Evolutionary conservation across 2,888 invertebrate genomes (phyloP).

Genomic region (Caenorhabditis becei): DNA sequence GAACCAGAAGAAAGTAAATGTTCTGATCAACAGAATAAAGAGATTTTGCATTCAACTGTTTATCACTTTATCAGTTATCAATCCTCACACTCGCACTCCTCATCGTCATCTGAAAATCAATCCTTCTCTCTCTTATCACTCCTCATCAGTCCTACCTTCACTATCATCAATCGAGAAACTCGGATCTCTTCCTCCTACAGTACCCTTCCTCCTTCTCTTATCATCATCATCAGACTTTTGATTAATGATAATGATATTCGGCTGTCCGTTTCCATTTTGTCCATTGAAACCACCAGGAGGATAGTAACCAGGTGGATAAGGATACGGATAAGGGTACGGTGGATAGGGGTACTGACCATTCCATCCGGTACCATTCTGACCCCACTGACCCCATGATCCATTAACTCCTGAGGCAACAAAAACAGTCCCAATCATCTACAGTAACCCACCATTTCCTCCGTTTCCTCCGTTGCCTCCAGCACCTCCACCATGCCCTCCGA

Average conservation of each 20-base stretch:
- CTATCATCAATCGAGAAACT: background rate
- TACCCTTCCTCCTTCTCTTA: background rate
- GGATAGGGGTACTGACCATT: constrained; percentile 7
- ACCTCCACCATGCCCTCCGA: too few relatives aligned
- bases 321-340: constrained; percentile 28
- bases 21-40: constrained; percentile 8
- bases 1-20: constrained; percentile 67
- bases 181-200: background rate
- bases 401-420: background rate
- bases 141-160: too few relatives aligned
- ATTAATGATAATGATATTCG: constrained; percentile 41
- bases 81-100: constrained; percentile 11
- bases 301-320: constrained; percentile 28
- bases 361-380: background rate
- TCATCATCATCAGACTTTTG: background rate
- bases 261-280: constrained; percentile 38
- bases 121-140: too few relatives aligned
- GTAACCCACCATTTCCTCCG: background rate
- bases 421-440: background rate
- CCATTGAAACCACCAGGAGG: constrained; percentile 28
- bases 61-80: background rate
- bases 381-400: background rate
- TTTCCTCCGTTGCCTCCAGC: constrained; percentile 3
- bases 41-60: constrained; percentile 5
- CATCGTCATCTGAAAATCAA: background rate